Evolutionary conservation across 2,797 vertebrate genomes (phyloP).

Genomic region (Tinamus major): DNA sequence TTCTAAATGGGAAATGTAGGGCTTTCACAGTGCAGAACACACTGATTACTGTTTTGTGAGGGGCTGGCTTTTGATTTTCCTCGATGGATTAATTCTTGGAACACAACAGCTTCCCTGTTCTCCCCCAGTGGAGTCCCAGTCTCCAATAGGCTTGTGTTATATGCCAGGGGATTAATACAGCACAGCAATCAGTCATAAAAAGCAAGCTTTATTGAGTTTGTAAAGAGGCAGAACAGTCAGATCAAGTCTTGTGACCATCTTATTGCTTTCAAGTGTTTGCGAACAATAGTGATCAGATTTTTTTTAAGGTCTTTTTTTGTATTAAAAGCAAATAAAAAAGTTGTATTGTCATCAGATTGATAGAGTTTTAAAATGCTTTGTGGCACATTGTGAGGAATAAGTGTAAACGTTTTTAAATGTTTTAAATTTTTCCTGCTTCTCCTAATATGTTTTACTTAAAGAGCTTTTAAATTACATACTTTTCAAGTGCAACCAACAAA

Average conservation of each 20-base stretch:
- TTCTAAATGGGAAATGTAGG: conserved; percentile 82
- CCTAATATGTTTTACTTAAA: neutral
- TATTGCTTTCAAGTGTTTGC: conserved; percentile 79
- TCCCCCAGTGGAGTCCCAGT: conserved; percentile 77
- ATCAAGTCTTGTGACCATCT: conserved; percentile 82
- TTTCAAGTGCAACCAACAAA: neutral
- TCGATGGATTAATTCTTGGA: conserved; percentile 83
- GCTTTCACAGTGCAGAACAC: conserved; percentile 88
- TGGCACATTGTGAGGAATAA: neutral
- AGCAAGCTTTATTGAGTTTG: conserved; percentile 79
- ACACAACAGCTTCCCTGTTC: conserved; percentile 87
- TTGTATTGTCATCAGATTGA: conserved; percentile 66
- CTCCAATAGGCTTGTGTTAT: conserved; percentile 85
- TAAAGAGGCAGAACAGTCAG: conserved; percentile 80
- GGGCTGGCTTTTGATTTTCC: conserved; percentile 86
- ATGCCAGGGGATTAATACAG: conserved; percentile 86
- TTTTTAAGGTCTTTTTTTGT: conserved; percentile 55
- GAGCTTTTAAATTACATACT: fast-evolving
- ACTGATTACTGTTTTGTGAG: conserved; percentile 92
- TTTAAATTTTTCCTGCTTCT: neutral
- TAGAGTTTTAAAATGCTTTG: neutral
- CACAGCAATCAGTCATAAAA: conserved; percentile 84
- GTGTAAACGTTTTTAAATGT: neutral
- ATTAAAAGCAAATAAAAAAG: conserved; percentile 77
- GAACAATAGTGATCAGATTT: conserved; percentile 77